phyloP scores from a whole-genome alignment of 2,113 vertebrate species.

The Grammatotria lemairii region DNA sequence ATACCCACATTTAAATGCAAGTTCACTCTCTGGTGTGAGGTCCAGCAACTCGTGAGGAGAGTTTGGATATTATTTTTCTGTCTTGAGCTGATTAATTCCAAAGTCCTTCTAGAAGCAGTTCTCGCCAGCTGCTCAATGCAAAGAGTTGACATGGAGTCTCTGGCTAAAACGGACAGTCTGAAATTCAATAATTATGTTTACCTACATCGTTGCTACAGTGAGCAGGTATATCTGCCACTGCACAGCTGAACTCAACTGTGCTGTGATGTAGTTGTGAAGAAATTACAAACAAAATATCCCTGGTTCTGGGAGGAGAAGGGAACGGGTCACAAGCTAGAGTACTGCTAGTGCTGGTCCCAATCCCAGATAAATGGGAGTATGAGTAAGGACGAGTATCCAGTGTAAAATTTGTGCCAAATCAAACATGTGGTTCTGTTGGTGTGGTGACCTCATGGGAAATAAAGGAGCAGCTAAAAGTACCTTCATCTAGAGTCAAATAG shows the following conservation, averaged over 20 bases:
- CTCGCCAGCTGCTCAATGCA: background rate
- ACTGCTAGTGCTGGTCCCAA: background rate
- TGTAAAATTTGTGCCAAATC: background rate
- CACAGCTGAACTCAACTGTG: background rate
- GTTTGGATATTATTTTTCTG: background rate
- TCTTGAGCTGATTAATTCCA: background rate
- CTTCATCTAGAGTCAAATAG: background rate
- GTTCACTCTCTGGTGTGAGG: background rate
- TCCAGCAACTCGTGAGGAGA: background rate
- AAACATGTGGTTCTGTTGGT: background rate
- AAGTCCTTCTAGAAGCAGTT: background rate
- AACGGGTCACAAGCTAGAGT: background rate
- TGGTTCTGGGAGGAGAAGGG: background rate
- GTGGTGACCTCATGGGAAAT: background rate
- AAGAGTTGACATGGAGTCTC: background rate
- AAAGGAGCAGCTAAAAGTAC: background rate
- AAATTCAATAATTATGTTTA: background rate
- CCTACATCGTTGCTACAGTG: rapidly evolving
- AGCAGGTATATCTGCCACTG: background rate
- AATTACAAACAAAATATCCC: background rate
- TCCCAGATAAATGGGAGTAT: background rate
- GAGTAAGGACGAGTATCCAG: background rate
- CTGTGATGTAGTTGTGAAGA: background rate
- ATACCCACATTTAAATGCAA: background rate
- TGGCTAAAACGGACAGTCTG: background rate